A percentile compares a stretch with the other conserved stretches of the same genome.
phyloP scores from a whole-genome alignment of 1,140 invertebrate genomes.

The Lasioglossum baleicum region DNA sequence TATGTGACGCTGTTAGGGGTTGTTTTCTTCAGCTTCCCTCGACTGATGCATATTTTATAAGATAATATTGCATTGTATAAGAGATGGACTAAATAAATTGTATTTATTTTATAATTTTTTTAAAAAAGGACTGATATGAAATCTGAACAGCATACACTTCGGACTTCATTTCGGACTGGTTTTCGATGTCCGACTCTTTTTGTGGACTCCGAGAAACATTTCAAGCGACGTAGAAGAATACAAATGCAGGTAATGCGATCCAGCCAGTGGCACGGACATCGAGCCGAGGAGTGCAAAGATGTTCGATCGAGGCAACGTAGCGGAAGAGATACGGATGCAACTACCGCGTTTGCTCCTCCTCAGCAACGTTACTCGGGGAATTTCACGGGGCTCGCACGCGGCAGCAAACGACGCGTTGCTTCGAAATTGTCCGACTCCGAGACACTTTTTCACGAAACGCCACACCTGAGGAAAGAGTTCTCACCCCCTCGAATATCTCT shows the following conservation, averaged over 20 bases:
- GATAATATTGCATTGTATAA: too few relatives aligned
- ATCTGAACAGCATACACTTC: too few relatives aligned
- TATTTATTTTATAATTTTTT: too few relatives aligned
- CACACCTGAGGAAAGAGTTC: neutral
- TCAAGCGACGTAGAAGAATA: neutral
- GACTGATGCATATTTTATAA: too few relatives aligned
- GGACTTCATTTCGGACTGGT: too few relatives aligned
- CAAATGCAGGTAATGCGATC: neutral
- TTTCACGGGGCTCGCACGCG: neutral
- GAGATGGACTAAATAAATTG: too few relatives aligned
- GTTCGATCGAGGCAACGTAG: constrained; percentile 20
- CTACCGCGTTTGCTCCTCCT: neutral
- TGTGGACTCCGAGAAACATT: neutral
- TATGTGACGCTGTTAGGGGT: too few relatives aligned
- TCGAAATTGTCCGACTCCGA: neutral
- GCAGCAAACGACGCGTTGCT: neutral
- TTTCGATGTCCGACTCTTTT: neutral
- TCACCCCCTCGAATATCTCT: too few relatives aligned
- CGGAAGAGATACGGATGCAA: constrained; percentile 38
- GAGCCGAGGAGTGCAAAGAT: neutral
- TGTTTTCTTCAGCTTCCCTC: too few relatives aligned
- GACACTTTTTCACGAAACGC: neutral
- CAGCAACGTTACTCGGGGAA: neutral
- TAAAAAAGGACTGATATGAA: too few relatives aligned
- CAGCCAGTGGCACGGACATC: neutral